phyloP scores from a whole-genome alignment of 2,888 invertebrate genomes.

The Aleiodes leptofemur region DNA sequence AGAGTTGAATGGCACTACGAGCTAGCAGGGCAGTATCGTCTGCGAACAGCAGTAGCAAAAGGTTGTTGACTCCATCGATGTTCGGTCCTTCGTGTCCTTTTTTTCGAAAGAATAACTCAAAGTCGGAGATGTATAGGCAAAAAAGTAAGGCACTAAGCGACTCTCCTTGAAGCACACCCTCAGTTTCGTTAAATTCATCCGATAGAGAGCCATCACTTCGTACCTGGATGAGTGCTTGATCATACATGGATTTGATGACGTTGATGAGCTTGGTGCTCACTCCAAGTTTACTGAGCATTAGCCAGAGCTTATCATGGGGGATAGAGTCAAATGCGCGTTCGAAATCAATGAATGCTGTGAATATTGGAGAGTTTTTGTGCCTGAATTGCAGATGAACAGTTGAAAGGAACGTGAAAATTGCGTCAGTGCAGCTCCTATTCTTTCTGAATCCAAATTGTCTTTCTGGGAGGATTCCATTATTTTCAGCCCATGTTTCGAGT shows the following conservation, averaged over 20 bases:
- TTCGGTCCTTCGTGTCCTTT: not conserved
- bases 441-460: no score
- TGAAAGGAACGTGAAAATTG: no score
- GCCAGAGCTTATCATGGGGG: constrained; percentile 1
- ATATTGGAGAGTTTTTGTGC: no score
- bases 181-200: not conserved
- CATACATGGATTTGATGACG: not conserved
- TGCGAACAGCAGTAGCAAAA: not conserved
- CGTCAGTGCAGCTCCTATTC: no score
- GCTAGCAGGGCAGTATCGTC: not conserved
- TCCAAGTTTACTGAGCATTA: not conserved
- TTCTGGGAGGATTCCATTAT: no score
- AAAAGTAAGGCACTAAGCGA: constrained; percentile 17
- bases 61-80: not conserved
- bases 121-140: not conserved
- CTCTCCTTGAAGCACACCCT: constrained; percentile 27
- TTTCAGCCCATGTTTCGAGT: no score
- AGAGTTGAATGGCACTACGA: no score
- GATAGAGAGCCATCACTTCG: not conserved
- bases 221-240: not conserved
- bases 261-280: constrained; percentile 4
- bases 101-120: not conserved
- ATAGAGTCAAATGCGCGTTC: constrained; percentile 20
- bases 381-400: no score
- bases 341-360: not conserved